A percentile compares a stretch with the other conserved stretches of the same genome.
phyloP scores from a whole-genome alignment of 2,113 vertebrate genomes.

The Caracal caracal region DNA sequence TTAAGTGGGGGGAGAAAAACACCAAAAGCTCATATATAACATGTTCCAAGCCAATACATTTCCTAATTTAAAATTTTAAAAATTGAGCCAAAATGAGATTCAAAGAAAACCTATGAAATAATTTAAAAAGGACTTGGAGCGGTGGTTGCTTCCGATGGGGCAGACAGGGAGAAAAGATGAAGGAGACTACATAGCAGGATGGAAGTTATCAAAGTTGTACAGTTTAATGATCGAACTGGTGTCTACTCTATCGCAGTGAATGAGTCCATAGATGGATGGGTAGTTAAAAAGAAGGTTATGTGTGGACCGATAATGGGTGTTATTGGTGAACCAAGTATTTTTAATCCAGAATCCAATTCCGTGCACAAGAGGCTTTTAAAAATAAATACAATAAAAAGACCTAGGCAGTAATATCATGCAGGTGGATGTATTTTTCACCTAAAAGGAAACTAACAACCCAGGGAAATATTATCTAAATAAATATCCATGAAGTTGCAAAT shows the following conservation, averaged over 20 bases:
- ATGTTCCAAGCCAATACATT: neutral
- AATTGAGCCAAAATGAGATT: neutral
- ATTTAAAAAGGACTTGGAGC: neutral
- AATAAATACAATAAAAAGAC: slow-evolving; percentile 18
- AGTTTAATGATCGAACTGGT: neutral
- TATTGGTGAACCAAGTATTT: neutral
- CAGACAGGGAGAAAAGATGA: neutral
- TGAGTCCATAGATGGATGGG: neutral
- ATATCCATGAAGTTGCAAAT: neutral
- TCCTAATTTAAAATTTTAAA: neutral
- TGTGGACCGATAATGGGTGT: neutral
- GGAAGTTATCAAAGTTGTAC: neutral
- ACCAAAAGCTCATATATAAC: neutral
- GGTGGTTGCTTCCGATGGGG: neutral
- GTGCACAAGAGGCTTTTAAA: neutral
- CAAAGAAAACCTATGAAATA: neutral
- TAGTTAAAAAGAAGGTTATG: neutral
- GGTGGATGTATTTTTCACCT: neutral
- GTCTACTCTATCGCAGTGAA: neutral
- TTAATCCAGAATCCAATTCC: neutral
- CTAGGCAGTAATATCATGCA: neutral
- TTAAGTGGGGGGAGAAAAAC: neutral
- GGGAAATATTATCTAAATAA: neutral
- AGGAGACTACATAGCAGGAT: neutral
- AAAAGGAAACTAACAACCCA: neutral